These are phyloP conservation scores for Tympanuchus pallidicinctus DNA, from an alignment of 2,113 vertebrate genomes.

Conservation along the genomic window DNA sequence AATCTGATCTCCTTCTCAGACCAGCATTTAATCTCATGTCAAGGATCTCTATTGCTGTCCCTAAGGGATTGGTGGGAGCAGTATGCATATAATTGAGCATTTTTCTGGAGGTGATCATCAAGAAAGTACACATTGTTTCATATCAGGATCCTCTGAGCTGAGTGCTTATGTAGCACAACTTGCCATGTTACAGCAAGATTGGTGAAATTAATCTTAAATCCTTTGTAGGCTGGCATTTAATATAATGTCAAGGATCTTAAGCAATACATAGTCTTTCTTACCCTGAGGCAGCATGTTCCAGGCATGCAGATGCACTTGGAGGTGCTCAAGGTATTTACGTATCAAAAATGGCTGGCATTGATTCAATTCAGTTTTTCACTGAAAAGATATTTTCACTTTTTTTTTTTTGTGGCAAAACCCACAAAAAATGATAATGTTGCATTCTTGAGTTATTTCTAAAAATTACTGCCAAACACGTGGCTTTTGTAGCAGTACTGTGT, in stretches of 20 bases:
- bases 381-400: too few species aligned
- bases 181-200: background rate
- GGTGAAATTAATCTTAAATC: slow-evolving; percentile 9
- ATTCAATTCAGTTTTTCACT: background rate
- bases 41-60: background rate
- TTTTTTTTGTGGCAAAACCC: background rate
- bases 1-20: background rate
- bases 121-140: background rate
- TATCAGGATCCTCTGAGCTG: background rate
- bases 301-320: background rate
- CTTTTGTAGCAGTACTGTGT: background rate
- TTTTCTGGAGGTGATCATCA: background rate
- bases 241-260: background rate
- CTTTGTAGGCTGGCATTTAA: background rate
- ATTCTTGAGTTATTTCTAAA: background rate
- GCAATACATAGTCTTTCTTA: background rate
- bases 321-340: background rate
- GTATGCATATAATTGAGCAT: background rate
- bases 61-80: background rate
- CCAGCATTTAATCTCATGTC: background rate
- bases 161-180: background rate
- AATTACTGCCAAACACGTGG: background rate
- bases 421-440: background rate
- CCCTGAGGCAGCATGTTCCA: background rate
- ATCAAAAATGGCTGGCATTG: background rate